phyloP scores from a whole-genome alignment of 2,888 invertebrate genomes.

The Ochlodes sylvanus region DNA sequence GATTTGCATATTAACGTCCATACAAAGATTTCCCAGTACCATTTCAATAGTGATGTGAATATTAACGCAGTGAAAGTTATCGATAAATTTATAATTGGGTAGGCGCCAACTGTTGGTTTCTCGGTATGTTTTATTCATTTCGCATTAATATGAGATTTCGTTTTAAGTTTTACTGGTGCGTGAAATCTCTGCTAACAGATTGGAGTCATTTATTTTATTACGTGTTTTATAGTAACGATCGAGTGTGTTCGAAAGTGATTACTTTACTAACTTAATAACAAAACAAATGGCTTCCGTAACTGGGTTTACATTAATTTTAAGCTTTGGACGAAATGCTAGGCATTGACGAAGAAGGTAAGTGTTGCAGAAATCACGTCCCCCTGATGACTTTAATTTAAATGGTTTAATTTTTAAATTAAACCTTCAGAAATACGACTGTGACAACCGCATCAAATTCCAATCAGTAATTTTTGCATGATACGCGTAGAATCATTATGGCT shows the following conservation, averaged over 20 bases:
- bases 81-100: constrained; percentile 35
- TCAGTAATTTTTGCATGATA: too few relatives aligned
- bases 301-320: too few relatives aligned
- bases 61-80: constrained; percentile 36
- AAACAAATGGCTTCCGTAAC: too few relatives aligned
- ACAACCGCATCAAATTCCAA: too few relatives aligned
- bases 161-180: constrained; percentile 15
- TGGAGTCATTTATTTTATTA: constrained; percentile 3
- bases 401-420: too few relatives aligned
- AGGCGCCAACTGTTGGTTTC: constrained; percentile 26
- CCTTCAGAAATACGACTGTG: too few relatives aligned
- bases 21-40: constrained; percentile 21
- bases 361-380: too few relatives aligned
- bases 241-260: not conserved
- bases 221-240: not conserved
- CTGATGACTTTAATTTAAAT: too few relatives aligned
- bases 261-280: not conserved
- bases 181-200: constrained; percentile 17
- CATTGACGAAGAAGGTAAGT: too few relatives aligned
- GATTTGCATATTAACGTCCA: constrained; percentile 25
- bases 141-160: constrained; percentile 11
- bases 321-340: too few relatives aligned
- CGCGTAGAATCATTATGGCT: too few relatives aligned
- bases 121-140: constrained; percentile 34
- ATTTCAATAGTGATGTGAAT: constrained; percentile 30